These are phyloP conservation scores for Zaprionus ghesquierei DNA, from an alignment of 1,140 invertebrate species.

Conservation along the genomic window DNA sequence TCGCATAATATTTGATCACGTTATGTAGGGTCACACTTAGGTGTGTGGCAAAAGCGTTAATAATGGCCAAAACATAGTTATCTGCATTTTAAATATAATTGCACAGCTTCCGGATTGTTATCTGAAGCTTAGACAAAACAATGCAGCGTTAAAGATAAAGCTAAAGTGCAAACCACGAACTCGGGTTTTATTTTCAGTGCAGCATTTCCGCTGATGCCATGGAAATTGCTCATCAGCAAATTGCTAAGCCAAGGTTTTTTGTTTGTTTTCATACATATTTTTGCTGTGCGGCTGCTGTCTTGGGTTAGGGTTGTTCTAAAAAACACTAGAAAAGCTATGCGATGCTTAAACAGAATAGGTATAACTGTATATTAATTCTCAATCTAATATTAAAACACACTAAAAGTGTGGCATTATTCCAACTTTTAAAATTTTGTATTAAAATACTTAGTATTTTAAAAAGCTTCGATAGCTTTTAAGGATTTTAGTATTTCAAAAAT, in stretches of 20 bases:
- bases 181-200: slow-evolving; percentile 49
- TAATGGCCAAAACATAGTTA: not conserved
- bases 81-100: not conserved
- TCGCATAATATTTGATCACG: not conserved
- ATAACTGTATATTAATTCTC: not conserved
- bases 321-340: not conserved
- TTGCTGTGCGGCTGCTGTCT: slow-evolving; percentile 40
- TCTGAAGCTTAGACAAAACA: slow-evolving; percentile 21
- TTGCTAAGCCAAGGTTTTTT: slow-evolving; percentile 66
- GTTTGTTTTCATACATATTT: not conserved
- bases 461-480: no score
- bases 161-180: not conserved
- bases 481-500: no score
- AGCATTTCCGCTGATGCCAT: slow-evolving; percentile 66
- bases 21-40: not conserved
- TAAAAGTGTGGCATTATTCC: no score
- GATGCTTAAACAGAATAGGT: not conserved
- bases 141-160: not conserved
- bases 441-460: not conserved
- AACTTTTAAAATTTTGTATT: no score
- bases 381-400: no score
- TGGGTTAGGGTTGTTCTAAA: slow-evolving; percentile 7
- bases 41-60: not conserved
- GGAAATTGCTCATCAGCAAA: slow-evolving; percentile 45
- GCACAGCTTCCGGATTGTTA: slow-evolving; percentile 14